Evolutionary conservation across 2,113 vertebrate species (phyloP), one percentile per base, ranked within the genome.

Genomic region (Pundamilia nyererei): DNA sequence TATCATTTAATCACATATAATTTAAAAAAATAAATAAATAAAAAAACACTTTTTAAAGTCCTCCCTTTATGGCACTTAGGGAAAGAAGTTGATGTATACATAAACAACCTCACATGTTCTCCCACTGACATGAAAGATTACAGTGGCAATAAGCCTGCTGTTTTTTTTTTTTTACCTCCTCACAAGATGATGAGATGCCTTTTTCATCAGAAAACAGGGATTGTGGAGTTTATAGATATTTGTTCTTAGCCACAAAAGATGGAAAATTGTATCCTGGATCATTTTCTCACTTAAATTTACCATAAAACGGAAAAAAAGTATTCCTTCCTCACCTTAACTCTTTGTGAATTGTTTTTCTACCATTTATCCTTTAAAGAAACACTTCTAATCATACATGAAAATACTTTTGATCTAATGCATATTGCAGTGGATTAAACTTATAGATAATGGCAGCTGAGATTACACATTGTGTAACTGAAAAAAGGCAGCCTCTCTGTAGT

Each of bases 21-120:
- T 62, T 29, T 0, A 0, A 8, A 9, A 9, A 21, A 7, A 65
- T 1, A 17, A 3, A 68, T 0, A 19, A 4, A 12, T 12, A 33
- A 60, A 62, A 11, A 1, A 0, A 6, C 14, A 58, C 3, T 75
- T 45, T 72, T 70, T 42, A 15, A 9, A 24, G 21, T 72, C 21
- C 40, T 72, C 5, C 40, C 13, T 45, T 75, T 47, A 29, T 75
- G 14, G 21, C 40, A 3, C n/a, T 24, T 9, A 2, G 12, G 14
- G 7, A 9, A 54, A 17, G 31, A 65, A 35, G 60, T 13, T 0
- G 31, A 40, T 24, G 13, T 53, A 40, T 42, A 72, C 3, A 17
- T 11, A 56, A 35, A 13, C 51, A 7, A 10, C 38, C 38, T 40
- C 53, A 45, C 24, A 8, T 12, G 9, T 42, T 77, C 26, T 77